These are phyloP conservation scores for Connochaetes taurinus DNA, from an alignment of 2,113 vertebrate species.

Conservation along the genomic window DNA sequence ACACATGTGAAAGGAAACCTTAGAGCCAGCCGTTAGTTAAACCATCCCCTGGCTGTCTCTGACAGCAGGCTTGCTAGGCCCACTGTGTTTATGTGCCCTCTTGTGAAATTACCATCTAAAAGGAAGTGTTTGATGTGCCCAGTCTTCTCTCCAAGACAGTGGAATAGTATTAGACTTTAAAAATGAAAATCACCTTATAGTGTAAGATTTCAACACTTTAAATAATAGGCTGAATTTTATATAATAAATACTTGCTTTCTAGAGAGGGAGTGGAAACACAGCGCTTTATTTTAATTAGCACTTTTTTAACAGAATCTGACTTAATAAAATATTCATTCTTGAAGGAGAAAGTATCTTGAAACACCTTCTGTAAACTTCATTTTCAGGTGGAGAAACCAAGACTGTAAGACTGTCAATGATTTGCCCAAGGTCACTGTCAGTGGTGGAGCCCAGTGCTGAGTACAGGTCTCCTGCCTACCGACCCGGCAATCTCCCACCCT, in stretches of 20 bases:
- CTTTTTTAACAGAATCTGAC: neutral
- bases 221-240: constrained; percentile 13
- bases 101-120: constrained; percentile 52
- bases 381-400: constrained; percentile 8
- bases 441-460: neutral
- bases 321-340: neutral
- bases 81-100: constrained; percentile 18
- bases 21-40: neutral
- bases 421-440: neutral
- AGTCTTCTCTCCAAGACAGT: constrained; percentile 25
- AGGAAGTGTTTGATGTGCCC: constrained; percentile 24
- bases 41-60: neutral
- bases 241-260: neutral
- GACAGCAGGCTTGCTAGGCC: neutral
- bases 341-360: neutral
- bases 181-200: neutral
- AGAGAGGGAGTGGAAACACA: neutral
- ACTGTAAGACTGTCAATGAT: neutral
- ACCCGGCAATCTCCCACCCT: neutral
- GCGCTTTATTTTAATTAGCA: neutral
- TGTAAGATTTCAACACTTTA: constrained; percentile 28
- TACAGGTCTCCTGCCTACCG: neutral
- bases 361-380: neutral
- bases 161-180: neutral
- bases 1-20: constrained; percentile 31